Conservation (phyloP, 2,888 invertebrate genomes). For the Aspidapion aeneum region DNA sequence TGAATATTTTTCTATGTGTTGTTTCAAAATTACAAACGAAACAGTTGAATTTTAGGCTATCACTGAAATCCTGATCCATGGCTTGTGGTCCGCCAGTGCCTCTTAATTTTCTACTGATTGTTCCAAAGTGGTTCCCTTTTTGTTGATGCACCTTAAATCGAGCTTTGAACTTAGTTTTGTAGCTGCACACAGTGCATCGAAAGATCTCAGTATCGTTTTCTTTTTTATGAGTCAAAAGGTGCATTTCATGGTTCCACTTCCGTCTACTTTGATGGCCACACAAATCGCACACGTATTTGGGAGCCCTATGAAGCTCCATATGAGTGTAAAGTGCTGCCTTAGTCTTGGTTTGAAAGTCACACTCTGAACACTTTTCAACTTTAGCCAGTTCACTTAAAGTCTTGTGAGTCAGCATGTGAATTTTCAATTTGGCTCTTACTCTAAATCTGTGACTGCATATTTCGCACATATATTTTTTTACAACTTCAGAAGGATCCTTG, state of each 20-base stretch:
- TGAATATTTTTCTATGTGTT: background rate
- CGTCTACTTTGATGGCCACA: background rate
- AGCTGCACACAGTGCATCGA: background rate
- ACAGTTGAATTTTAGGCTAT: background rate
- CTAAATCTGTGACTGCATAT: background rate
- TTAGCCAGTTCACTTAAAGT: background rate
- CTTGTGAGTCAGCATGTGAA: background rate
- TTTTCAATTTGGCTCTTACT: background rate
- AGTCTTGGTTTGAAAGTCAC: background rate
- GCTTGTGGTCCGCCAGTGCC: background rate
- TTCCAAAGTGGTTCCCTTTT: background rate
- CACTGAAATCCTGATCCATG: background rate
- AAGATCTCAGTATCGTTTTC: background rate
- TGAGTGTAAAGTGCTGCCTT: background rate
- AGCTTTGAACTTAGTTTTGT: background rate
- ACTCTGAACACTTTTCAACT: background rate
- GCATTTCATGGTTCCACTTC: background rate
- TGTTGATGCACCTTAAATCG: background rate
- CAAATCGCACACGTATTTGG: background rate
- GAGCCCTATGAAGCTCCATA: background rate
- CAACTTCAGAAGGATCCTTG: background rate
- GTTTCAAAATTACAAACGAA: background rate
- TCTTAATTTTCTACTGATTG: background rate
- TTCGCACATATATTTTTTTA: background rate
- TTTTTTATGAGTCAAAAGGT: background rate